Evolutionary conservation across 2,113 vertebrate species (phyloP).

Genomic region (Crotalus helleri): DNA sequence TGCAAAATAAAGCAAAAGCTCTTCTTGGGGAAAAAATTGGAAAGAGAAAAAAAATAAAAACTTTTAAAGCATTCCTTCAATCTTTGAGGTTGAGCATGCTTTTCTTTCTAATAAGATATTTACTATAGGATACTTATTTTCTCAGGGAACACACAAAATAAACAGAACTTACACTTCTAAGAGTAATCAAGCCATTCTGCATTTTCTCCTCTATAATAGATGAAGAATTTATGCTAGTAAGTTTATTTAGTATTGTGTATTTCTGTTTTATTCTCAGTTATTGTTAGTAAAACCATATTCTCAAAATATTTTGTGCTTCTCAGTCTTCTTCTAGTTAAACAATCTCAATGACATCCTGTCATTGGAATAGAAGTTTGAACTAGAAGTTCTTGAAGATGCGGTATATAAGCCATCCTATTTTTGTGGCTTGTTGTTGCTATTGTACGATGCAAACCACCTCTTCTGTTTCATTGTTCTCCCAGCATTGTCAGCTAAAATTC

Average conservation of each 20-base stretch:
- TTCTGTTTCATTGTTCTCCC: background rate
- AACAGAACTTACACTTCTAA: background rate
- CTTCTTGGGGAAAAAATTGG: background rate
- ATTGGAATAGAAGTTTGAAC: background rate
- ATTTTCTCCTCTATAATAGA: background rate
- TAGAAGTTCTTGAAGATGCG: background rate
- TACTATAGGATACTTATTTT: background rate
- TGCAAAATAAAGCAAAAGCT: constrained; percentile 17
- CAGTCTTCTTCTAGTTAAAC: background rate
- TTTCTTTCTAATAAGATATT: background rate
- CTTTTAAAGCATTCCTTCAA: background rate
- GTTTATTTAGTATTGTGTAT: background rate
- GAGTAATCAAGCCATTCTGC: constrained; percentile 16
- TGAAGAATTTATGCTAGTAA: background rate
- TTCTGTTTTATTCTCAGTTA: background rate
- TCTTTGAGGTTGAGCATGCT: constrained; percentile 1
- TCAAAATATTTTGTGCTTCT: background rate
- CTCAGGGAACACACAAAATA: background rate
- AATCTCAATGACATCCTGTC: background rate
- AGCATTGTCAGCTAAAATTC: background rate
- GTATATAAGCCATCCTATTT: background rate
- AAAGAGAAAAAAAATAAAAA: constrained; percentile 19
- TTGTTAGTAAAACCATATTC: background rate
- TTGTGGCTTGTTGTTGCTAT: background rate
- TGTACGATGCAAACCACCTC: background rate